A percentile compares a stretch with the other conserved stretches of the same genome.
These are phyloP conservation scores for Syngnathus typhle DNA, from an alignment of 2,113 vertebrate genomes.

Conservation along the genomic window DNA sequence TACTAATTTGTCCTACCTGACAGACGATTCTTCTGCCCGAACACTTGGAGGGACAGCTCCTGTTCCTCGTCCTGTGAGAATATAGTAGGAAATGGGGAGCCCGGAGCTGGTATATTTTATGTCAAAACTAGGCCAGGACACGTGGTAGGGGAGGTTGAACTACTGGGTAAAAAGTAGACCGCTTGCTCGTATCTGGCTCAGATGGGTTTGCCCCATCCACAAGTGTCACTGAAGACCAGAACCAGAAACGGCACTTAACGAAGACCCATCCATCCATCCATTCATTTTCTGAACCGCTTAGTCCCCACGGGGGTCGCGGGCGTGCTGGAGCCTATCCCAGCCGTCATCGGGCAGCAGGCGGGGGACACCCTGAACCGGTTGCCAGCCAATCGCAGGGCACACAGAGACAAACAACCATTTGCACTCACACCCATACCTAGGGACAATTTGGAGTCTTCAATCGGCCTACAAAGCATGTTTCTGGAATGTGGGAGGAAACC, in stretches of 20 bases:
- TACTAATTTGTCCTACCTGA: slow-evolving; percentile 67
- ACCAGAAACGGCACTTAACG: not conserved
- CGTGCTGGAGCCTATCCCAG: too few species aligned
- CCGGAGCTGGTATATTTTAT: slow-evolving; percentile 41
- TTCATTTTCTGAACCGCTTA: too few species aligned
- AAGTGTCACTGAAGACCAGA: not conserved
- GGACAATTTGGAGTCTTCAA: too few species aligned
- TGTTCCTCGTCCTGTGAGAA: slow-evolving; percentile 56
- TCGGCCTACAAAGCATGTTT: too few species aligned
- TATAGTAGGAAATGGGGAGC: slow-evolving; percentile 50
- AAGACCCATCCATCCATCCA: too few species aligned
- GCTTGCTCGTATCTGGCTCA: not conserved
- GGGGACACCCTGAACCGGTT: too few species aligned
- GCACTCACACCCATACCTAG: too few species aligned
- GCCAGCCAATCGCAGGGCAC: too few species aligned
- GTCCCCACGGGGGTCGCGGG: too few species aligned
- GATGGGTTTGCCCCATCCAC: not conserved
- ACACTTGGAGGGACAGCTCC: slow-evolving; percentile 47
- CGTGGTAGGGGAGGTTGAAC: slow-evolving; percentile 29
- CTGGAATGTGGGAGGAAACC: too few species aligned
- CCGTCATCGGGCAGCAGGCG: too few species aligned
- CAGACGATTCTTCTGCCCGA: slow-evolving; percentile 43
- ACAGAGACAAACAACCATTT: too few species aligned
- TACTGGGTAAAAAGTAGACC: slow-evolving; percentile 8
- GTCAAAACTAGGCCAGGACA: slow-evolving; percentile 56